These are phyloP conservation scores for Planiliza haematocheilus DNA, from an alignment of 2,113 vertebrate genomes.

Conservation along the genomic window DNA sequence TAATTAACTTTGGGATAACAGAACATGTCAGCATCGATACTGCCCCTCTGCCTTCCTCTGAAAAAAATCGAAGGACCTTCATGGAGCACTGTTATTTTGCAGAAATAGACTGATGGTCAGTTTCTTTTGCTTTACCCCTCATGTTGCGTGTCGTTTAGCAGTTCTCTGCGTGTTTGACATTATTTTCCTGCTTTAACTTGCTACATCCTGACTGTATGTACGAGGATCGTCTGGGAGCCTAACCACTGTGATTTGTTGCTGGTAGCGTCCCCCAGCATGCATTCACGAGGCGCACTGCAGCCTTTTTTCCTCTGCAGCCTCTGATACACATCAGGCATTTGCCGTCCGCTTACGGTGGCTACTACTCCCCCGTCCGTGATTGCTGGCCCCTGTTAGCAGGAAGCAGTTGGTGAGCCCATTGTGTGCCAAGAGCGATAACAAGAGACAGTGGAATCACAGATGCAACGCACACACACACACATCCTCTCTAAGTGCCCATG, in stretches of 20 bases:
- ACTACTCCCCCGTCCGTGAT: conserved; percentile 59
- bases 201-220: conserved; percentile 15
- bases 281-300: conserved; percentile 21
- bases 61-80: conserved; percentile 15
- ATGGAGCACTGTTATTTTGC: conserved; percentile 7
- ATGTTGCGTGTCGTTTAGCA: conserved; percentile 29
- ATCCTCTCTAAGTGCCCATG: conserved; percentile 51
- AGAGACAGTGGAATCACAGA: conserved; percentile 58
- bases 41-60: conserved; percentile 5
- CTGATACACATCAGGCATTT: conserved; percentile 67
- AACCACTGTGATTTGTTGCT: conserved; percentile 34
- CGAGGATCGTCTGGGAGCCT: conserved; percentile 16
- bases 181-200: conserved; percentile 31
- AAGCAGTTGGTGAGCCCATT: conserved; percentile 63
- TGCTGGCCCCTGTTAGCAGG: conserved; percentile 49
- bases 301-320: conserved; percentile 34
- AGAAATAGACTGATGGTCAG: conserved; percentile 36
- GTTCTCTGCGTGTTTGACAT: conserved; percentile 9
- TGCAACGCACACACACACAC: conserved; percentile 40
- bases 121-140: conserved; percentile 25
- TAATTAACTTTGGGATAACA: neutral
- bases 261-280: conserved; percentile 18
- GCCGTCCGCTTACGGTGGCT: conserved; percentile 19
- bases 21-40: conserved; percentile 1
- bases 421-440: conserved; percentile 68